Evolutionary conservation across 2,113 vertebrate genomes (phyloP), one percentile per base, ranked within the genome.

Genomic region (Rhynchomys soricoides): DNA sequence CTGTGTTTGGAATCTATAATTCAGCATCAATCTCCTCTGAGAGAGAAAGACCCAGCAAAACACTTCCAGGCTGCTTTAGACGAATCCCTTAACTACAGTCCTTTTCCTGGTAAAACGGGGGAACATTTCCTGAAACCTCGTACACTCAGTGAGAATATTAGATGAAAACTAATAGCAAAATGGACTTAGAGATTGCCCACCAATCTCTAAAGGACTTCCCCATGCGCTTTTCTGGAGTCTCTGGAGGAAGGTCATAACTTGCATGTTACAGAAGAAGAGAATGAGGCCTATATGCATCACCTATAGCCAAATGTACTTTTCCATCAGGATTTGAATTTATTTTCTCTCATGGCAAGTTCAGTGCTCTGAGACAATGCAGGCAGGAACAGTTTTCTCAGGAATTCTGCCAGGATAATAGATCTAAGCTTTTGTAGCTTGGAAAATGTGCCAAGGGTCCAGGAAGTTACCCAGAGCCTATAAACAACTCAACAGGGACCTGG

Each of bases 101-200:
- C 85, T 93, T 94, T 97, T 95, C 62, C 92, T 92, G 78, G 75
- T 66, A 92, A 81, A 89, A 22, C 29, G 77, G 68, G 43, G 96
- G 92, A 50, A 37, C 37, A 73, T 74, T 95, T 87, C n/a, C 52
- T 9, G 1, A 82, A 74, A 90, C 22, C 43, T 90, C 43, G 31
- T 11, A 31, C 4, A 78, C 57, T 90, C 59, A 64, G 29, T 4
- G 2, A 78, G 75, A 59, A 11, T 45, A 37, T 11, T 1, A 26
- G 57, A 50, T 74, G 74, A 96, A 94, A 93, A 81, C 7, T 13
- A 21, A 83, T 6, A 91, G 73, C 50, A 57, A 43, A 85, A 90
- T 29, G 50, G 34, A 64, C 59, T 91, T 66, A 37, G 70, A 66
- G 7, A 78, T 91, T 19, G 43, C 34, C 26, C 9, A 1, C 8